These are phyloP conservation scores for Tetanocera ferruginea DNA, from an alignment of 2,888 invertebrate genomes.

Conservation along the genomic window DNA sequence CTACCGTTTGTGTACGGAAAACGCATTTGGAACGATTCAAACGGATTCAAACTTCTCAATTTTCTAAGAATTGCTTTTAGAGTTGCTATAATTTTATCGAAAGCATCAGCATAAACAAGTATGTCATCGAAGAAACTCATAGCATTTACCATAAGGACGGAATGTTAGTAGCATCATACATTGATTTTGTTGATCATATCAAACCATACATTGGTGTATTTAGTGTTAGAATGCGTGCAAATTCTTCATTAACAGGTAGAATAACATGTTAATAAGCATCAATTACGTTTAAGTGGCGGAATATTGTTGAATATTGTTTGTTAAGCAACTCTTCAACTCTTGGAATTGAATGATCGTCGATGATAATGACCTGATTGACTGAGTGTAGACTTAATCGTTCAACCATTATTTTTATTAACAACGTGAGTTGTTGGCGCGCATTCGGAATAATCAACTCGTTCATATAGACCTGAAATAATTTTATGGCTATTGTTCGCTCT, in stretches of 20 bases:
- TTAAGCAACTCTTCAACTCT: too few relatives aligned
- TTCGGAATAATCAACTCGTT: too few relatives aligned
- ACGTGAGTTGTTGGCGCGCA: too few relatives aligned
- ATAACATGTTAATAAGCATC: constrained; percentile 30
- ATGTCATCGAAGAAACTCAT: constrained; percentile 26
- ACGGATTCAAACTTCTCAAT: constrained; percentile 4
- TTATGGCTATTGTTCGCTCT: neutral
- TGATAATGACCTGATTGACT: constrained; percentile 2
- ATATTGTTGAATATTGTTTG: too few relatives aligned
- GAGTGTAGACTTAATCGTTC: too few relatives aligned
- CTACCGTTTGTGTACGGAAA: constrained; percentile 27
- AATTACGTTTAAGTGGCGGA: constrained; percentile 25
- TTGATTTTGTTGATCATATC: too few relatives aligned
- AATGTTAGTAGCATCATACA: too few relatives aligned
- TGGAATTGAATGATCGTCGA: constrained; percentile 33
- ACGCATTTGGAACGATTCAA: constrained; percentile 24
- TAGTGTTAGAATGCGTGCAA: too few relatives aligned
- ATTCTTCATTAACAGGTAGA: constrained; percentile 15
- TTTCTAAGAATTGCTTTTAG: neutral
- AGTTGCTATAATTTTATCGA: constrained; percentile 17
- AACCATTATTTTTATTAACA: too few relatives aligned
- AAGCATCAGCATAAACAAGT: constrained; percentile 13
- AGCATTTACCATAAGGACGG: too few relatives aligned
- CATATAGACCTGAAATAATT: neutral
- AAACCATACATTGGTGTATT: too few relatives aligned